phyloP scores from a whole-genome alignment of 2,113 vertebrate genomes.

The Hippocampus guttulatus region DNA sequence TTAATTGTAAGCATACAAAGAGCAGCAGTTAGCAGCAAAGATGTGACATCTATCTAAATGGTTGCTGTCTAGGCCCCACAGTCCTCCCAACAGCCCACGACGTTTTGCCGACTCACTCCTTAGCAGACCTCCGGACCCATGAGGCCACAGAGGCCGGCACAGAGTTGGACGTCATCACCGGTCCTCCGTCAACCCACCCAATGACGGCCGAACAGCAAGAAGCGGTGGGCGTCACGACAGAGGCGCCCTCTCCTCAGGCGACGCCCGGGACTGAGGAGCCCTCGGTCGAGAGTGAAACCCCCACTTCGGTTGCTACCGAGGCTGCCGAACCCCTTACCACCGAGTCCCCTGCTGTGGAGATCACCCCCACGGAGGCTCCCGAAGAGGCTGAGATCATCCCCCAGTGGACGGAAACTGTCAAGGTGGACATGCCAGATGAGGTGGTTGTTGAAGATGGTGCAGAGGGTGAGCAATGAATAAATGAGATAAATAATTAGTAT shows the following conservation, averaged over 20 bases:
- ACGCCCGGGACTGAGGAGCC: not conserved
- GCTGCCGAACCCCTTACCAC: not conserved
- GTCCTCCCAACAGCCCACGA: fast-evolving
- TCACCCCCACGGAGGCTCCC: not conserved
- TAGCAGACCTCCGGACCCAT: fast-evolving
- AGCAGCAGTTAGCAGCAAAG: not conserved
- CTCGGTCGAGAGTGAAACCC: not conserved
- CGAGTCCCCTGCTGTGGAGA: not conserved
- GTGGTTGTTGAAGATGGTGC: not conserved
- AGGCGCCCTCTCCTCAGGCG: not conserved
- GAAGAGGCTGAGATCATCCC: constrained; percentile 6
- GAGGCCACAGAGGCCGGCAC: fast-evolving
- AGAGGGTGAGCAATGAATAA: constrained; percentile 30
- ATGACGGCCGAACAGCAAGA: not conserved
- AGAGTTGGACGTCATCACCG: not conserved
- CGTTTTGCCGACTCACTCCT: fast-evolving
- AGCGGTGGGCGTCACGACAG: not conserved
- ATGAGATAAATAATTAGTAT: not conserved
- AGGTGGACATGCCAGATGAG: fast-evolving
- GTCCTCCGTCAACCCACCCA: not conserved
- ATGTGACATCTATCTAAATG: not conserved
- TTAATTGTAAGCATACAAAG: not conserved
- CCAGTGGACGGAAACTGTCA: not conserved
- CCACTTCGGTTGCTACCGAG: not conserved
- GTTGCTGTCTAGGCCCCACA: constrained; percentile 53